Percentiles rank a stretch among this genome's conserved stretches.
Conservation (phyloP, 1,140 invertebrate genomes). For the Cotesia glomerata region DNA sequence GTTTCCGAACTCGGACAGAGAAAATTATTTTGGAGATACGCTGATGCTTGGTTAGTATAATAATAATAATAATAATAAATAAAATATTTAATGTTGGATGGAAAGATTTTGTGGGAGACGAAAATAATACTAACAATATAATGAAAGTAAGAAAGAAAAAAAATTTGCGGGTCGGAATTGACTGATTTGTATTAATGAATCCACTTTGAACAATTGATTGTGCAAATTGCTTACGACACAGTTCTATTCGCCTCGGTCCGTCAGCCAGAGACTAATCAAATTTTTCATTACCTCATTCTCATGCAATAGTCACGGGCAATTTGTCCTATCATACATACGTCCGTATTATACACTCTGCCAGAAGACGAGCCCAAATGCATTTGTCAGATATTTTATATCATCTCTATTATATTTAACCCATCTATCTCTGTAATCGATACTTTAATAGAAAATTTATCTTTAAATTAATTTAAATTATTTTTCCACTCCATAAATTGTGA, state of each 20-base stretch:
- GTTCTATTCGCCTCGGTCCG: conserved; percentile 40
- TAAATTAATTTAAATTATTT: no score
- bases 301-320: conserved; percentile 17
- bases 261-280: conserved; percentile 31
- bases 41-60: conserved; percentile 68
- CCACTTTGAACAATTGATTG: conserved; percentile 49
- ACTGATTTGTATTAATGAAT: conserved; percentile 45
- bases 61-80: no score
- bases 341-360: neutral
- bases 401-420: no score
- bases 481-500: no score
- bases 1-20: conserved; percentile 63
- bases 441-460: neutral
- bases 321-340: neutral
- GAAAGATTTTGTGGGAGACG: neutral
- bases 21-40: conserved; percentile 69
- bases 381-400: neutral
- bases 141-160: no score
- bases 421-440: neutral
- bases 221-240: conserved; percentile 44
- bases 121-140: neutral
- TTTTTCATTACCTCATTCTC: conserved; percentile 22
- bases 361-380: neutral
- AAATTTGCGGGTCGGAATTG: neutral
- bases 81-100: neutral